Percentiles rank a stretch among this genome's conserved stretches.
Conservation (phyloP, 2,888 invertebrate genomes). For the Hymenopus coronatus region DNA sequence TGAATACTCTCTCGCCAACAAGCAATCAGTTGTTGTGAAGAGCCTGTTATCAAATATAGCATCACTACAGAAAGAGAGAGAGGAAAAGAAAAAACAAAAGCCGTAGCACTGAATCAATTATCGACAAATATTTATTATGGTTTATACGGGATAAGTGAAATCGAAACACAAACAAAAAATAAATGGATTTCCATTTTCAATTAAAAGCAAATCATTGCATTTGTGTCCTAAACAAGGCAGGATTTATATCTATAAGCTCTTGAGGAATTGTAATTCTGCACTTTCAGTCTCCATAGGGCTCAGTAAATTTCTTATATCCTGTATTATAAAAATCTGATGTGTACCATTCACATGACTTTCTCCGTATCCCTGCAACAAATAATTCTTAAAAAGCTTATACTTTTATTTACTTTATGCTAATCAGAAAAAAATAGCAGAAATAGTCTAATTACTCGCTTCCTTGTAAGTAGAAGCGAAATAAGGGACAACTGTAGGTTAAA, state of each 20-base stretch:
- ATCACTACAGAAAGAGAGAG: neutral
- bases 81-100: neutral
- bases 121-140: neutral
- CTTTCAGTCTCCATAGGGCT: neutral
- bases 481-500: too few relatives aligned
- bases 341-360: too few relatives aligned
- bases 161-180: neutral
- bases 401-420: too few relatives aligned
- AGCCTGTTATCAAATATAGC: neutral
- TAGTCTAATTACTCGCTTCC: too few relatives aligned
- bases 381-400: too few relatives aligned
- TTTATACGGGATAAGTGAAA: neutral
- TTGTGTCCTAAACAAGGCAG: neutral
- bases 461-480: too few relatives aligned
- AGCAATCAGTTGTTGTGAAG: neutral
- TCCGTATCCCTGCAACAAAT: too few relatives aligned
- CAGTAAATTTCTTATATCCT: too few relatives aligned
- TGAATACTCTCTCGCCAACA: neutral
- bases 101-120: neutral
- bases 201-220: neutral
- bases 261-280: neutral
- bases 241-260: neutral
- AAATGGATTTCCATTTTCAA: neutral
- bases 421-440: too few relatives aligned
- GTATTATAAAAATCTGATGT: too few relatives aligned